Conservation (phyloP, 2,888 invertebrate genomes). For the Stenodera caucasica region DNA sequence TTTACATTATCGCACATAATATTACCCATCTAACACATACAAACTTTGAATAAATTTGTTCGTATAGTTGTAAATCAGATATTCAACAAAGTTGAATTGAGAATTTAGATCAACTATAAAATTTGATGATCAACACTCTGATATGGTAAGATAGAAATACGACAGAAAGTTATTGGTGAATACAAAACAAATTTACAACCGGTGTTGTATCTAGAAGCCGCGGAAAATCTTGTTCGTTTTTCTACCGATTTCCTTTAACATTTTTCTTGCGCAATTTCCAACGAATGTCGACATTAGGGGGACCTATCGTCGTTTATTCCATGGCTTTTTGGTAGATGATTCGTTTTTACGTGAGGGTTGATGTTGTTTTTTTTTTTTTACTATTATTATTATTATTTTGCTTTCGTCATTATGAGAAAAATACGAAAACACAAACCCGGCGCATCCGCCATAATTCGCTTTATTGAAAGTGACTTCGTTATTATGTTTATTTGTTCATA, state of each 20-base stretch:
- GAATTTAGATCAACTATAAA: neutral
- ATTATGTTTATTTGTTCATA: neutral
- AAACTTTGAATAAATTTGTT: neutral
- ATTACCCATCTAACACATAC: neutral
- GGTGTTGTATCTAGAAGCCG: neutral
- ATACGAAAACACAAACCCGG: conserved; percentile 1
- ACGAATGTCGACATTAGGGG: neutral
- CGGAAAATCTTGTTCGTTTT: neutral
- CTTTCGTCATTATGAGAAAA: neutral
- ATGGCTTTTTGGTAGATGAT: conserved; percentile 10
- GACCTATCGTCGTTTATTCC: conserved; percentile 12
- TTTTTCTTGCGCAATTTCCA: neutral
- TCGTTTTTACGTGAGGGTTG: neutral
- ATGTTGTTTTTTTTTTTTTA: too few species aligned
- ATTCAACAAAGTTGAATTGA: conserved; percentile 7
- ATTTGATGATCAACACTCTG: neutral
- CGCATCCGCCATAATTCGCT: conserved; percentile 17
- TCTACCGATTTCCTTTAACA: neutral
- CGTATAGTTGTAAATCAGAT: neutral
- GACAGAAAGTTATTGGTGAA: conserved; percentile 1
- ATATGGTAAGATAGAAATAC: neutral
- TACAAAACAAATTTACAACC: conserved; percentile 2
- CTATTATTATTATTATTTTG: too few species aligned
- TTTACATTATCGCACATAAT: neutral
- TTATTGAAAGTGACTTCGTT: too few species aligned